phyloP scores from a whole-genome alignment of 23 tunicate genomes.

The Corella eumyota region DNA sequence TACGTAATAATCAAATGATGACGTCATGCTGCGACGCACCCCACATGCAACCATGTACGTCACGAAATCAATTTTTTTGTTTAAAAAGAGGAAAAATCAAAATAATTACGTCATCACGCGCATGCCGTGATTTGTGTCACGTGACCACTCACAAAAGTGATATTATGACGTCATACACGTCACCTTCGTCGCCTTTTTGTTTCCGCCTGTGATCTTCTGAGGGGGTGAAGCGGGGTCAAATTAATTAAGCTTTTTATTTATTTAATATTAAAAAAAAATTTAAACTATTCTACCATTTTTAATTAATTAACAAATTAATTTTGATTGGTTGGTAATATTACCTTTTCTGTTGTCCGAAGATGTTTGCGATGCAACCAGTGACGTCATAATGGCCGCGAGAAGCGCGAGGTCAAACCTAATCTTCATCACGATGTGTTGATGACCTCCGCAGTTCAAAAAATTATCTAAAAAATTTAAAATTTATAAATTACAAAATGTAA shows the following conservation, averaged over 20 bases:
- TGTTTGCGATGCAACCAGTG: constrained; percentile 22
- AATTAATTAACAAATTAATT: neutral
- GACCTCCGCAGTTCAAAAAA: too few relatives aligned
- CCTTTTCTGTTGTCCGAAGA: constrained; percentile 62
- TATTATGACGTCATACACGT: constrained; percentile 43
- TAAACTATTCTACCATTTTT: neutral
- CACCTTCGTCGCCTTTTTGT: constrained; percentile 42
- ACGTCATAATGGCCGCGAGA: constrained; percentile 13
- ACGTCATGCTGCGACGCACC: constrained; percentile 32
- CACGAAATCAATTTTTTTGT: constrained; percentile 5
- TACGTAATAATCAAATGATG: constrained; percentile 16
- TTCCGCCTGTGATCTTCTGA: too few relatives aligned
- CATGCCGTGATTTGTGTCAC: constrained; percentile 88
- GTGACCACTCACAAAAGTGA: constrained; percentile 85
- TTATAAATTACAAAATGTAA: too few relatives aligned
- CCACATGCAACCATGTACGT: constrained; percentile 4
- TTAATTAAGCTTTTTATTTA: too few relatives aligned
- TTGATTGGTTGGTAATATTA: neutral
- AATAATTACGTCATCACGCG: constrained; percentile 26
- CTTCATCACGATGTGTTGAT: too few relatives aligned
- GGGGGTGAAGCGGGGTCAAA: too few relatives aligned
- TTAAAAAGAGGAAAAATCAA: too few relatives aligned
- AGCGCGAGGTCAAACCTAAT: neutral
- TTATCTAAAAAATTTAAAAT: too few relatives aligned
- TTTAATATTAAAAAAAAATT: too few relatives aligned